Evolutionary conservation across 2,113 vertebrate genomes (phyloP), one percentile per base, ranked within the genome.

Genomic region (Piaya cayana): DNA sequence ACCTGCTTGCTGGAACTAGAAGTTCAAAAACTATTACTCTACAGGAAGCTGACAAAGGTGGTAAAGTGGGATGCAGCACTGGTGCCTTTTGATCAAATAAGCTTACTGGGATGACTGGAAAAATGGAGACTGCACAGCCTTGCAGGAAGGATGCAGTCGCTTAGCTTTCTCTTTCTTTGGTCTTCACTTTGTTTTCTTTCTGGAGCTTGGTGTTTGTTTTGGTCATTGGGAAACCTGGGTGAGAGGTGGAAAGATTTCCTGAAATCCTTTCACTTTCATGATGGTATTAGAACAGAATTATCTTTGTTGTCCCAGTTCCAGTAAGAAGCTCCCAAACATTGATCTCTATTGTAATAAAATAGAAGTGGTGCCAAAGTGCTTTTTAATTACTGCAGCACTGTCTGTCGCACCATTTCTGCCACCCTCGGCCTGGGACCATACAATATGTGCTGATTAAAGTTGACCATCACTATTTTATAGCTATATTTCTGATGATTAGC

Each of bases 11-110:
- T 97, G 95, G 97, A 98, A 98, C 96, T 97, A 96, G 97, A 98
- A 98, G 98, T 98, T 98, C 95, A 98, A 98, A 98, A 98, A 97
- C 98, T 98, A 98, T 98, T 98, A 98, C 96, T 97, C 96, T 95
- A 97, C 59, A 82, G 92, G 96, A 96, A 96, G 96, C 42, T 91
- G 64, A 97, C 96, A 96, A 96, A 97, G 70, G 45, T 67, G 18
- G 32, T 7, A 11, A 52, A 97, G 96, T 0, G 1, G 98, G 96
- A 97, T 87, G 15, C 21, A 36, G 32, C 30, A 20, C 63, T n/a
- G 25, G 29, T 37, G 14, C 32, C 15, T 50, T 62, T 71, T 30
- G 23, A 53, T 52, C 78, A 50, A 15, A 7, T 30, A 69, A 85
- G 36, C 19, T 77, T 70, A 25, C 72, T 15, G 8, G 30, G 17